Conservation (phyloP, 1,140 invertebrate species). For the Neodiprion fabricii region DNA sequence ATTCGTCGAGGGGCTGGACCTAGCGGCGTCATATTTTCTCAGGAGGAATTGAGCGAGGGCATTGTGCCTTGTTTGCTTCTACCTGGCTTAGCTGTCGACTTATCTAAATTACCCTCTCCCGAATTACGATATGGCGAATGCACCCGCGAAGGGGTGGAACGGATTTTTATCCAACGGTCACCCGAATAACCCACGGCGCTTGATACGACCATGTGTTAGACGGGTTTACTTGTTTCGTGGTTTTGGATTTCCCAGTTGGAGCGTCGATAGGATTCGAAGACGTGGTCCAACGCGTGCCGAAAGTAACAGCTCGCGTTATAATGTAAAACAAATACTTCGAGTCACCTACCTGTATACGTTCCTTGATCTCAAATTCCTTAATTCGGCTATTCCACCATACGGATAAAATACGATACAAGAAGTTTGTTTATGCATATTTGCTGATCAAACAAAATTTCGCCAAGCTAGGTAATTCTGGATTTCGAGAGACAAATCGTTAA, state of each 20-base stretch:
- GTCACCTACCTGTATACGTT: neutral
- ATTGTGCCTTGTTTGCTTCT: constrained; percentile 4
- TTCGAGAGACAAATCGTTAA: neutral
- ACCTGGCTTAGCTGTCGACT: neutral
- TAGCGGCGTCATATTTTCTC: neutral
- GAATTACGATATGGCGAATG: neutral
- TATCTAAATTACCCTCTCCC: neutral
- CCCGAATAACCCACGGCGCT: neutral
- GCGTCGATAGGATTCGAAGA: neutral
- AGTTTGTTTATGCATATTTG: neutral
- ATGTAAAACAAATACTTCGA: neutral
- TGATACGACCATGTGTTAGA: neutral
- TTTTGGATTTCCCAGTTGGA: neutral
- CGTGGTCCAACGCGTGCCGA: neutral
- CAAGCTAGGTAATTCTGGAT: neutral
- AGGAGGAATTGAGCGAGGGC: neutral
- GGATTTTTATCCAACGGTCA: no score
- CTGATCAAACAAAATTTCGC: neutral
- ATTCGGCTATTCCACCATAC: neutral
- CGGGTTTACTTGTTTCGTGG: neutral
- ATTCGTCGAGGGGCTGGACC: constrained; percentile 8
- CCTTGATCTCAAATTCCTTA: neutral
- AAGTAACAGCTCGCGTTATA: neutral
- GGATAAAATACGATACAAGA: neutral
- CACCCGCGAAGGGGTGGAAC: no score